Evolutionary conservation across 2,888 invertebrate species (phyloP).

Genomic region (Stenodera caucasica): DNA sequence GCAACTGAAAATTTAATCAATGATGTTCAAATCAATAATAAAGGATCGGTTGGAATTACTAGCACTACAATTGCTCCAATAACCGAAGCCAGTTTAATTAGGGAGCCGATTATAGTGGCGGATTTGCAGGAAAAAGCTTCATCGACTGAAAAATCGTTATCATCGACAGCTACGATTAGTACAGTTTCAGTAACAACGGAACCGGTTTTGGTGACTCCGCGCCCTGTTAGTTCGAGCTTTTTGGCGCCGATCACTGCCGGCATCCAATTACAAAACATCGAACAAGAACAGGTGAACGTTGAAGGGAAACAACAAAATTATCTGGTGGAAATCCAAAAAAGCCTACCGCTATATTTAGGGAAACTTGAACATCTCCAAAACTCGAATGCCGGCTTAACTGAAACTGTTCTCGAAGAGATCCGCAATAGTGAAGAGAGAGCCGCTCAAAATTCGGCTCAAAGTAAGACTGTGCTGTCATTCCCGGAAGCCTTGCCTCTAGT

Average conservation of each 20-base stretch:
- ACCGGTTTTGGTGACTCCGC: slow-evolving; percentile 59
- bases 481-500: slow-evolving; percentile 46
- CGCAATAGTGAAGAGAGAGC: slow-evolving; percentile 44
- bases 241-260: slow-evolving; percentile 66
- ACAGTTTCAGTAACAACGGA: slow-evolving; percentile 35
- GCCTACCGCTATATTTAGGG: slow-evolving; percentile 60
- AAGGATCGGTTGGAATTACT: slow-evolving; percentile 18
- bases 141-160: slow-evolving; percentile 36
- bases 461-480: slow-evolving; percentile 48
- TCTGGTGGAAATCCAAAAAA: slow-evolving; percentile 67
- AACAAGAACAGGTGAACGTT: slow-evolving; percentile 23
- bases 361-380: slow-evolving; percentile 56
- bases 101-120: slow-evolving; percentile 53
- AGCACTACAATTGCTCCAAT: slow-evolving; percentile 28
- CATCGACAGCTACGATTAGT: slow-evolving; percentile 39
- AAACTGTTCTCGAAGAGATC: slow-evolving; percentile 39
- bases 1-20: slow-evolving; percentile 16
- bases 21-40: slow-evolving; percentile 23
- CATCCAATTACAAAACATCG: slow-evolving; percentile 58
- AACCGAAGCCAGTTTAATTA: slow-evolving; percentile 37
- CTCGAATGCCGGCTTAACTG: slow-evolving; percentile 49
- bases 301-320: slow-evolving; percentile 50
- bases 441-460: slow-evolving; percentile 55
- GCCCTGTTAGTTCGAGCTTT: slow-evolving; percentile 61
- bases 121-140: slow-evolving; percentile 46